Conservation (phyloP, 2,797 vertebrate genomes). For the Pseudochirops corinnae region DNA sequence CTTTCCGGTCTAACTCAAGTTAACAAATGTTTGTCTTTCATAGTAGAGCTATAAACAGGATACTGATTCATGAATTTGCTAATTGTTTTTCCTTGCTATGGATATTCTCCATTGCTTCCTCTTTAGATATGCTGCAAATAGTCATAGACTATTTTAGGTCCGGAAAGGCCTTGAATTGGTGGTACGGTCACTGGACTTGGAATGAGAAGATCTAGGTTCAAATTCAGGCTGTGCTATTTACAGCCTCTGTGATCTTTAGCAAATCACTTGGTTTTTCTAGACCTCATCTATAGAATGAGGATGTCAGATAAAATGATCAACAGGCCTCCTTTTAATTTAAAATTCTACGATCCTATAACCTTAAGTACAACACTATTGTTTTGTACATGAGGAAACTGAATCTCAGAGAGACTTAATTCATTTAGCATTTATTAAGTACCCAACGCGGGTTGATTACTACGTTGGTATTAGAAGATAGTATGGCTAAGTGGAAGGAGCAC, state of each 20-base stretch:
- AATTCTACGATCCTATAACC: not conserved
- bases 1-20: constrained; percentile 4
- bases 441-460: not conserved
- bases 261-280: not conserved
- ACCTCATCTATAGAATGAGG: not conserved
- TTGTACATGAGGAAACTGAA: not conserved
- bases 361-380: not conserved
- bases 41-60: not conserved
- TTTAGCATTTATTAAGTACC: not conserved
- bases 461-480: not conserved
- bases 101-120: not conserved
- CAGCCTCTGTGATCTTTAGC: not conserved
- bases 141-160: not conserved
- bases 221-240: not conserved
- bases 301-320: not conserved
- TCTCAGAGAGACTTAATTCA: not conserved
- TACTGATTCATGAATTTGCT: constrained; percentile 2
- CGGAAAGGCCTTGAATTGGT: not conserved
- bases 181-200: not conserved
- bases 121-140: not conserved
- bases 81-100: not conserved
- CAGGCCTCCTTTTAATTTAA: not conserved
- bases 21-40: constrained; percentile 6
- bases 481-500: not conserved
- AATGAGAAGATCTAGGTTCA: not conserved